Conservation (phyloP, 2,113 vertebrate genomes). For the Bucco capensis region DNA sequence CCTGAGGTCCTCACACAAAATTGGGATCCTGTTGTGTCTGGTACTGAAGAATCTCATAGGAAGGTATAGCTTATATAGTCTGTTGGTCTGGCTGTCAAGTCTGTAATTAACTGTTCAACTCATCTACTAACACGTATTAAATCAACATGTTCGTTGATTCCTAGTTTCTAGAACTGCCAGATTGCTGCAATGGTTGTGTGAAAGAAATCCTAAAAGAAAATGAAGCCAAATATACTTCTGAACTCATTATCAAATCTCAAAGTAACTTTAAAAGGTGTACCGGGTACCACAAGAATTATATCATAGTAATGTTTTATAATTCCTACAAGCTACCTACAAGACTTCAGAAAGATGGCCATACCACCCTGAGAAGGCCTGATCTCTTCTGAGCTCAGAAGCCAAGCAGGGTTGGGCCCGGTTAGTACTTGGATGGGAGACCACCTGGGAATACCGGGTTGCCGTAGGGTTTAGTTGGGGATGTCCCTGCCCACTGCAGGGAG, state of each 20-base stretch:
- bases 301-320: not conserved
- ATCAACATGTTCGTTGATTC: not conserved
- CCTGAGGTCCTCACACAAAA: not conserved
- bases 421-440: no score
- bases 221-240: not conserved
- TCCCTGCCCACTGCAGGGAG: no score
- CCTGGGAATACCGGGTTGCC: no score
- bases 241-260: not conserved
- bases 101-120: not conserved
- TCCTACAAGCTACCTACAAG: not conserved
- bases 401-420: no score
- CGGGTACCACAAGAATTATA: not conserved
- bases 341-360: no score
- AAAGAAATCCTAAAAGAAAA: not conserved
- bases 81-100: not conserved
- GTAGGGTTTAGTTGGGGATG: no score
- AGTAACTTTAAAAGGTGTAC: not conserved
- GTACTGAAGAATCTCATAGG: not conserved
- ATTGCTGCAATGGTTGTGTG: not conserved
- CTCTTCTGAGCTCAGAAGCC: no score
- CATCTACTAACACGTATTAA: not conserved
- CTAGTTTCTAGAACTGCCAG: not conserved
- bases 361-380: no score
- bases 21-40: not conserved
- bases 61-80: not conserved